These are phyloP conservation scores for Cariama cristata DNA, from an alignment of 2,113 vertebrate species.

Conservation along the genomic window DNA sequence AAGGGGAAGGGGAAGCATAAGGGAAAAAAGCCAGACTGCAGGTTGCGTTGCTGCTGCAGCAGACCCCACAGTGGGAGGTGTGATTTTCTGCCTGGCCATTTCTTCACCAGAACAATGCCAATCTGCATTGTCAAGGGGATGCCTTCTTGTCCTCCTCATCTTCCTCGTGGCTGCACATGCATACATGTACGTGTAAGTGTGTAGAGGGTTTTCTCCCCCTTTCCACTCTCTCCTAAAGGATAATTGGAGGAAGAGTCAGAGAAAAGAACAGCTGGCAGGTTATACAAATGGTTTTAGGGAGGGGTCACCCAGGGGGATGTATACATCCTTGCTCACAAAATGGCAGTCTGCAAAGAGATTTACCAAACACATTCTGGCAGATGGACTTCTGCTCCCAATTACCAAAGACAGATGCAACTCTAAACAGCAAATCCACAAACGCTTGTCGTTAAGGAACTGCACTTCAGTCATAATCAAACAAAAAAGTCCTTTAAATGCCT, in stretches of 20 bases:
- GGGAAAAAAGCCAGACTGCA: neutral
- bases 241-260: neutral
- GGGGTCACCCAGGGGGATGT: neutral
- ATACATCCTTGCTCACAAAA: neutral
- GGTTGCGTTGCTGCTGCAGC: neutral
- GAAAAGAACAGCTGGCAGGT: slow-evolving; percentile 47
- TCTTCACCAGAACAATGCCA: neutral
- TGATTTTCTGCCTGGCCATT: neutral
- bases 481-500: neutral
- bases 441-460: neutral
- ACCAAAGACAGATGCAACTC: slow-evolving; percentile 15
- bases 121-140: neutral
- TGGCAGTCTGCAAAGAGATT: slow-evolving; percentile 20
- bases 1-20: neutral
- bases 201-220: neutral
- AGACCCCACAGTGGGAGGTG: neutral
- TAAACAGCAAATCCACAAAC: neutral
- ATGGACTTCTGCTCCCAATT: slow-evolving; percentile 27
- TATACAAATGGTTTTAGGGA: slow-evolving; percentile 44
- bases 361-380: slow-evolving; percentile 22
- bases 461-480: neutral
- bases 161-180: neutral
- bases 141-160: neutral
- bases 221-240: neutral
- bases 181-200: neutral